Base-by-base conservation (phyloP, 2,888 invertebrate genomes). In the Eremobia ochroleuca region DNA sequence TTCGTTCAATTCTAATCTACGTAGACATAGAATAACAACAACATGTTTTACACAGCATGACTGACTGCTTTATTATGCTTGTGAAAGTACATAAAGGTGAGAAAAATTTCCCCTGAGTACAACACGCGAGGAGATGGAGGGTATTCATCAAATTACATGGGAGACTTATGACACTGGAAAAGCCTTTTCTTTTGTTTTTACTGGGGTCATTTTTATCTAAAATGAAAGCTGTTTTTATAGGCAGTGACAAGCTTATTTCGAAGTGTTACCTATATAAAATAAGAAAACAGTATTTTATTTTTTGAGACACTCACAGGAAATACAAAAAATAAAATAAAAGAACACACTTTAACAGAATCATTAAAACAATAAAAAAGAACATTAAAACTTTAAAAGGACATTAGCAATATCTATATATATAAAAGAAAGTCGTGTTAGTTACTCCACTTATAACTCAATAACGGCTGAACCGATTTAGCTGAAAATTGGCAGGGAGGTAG, bases 21-120 rank as follows among this genome's bases (percentile, higher is more conserved):
- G 15, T 49, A 25, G 15, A 15, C 15, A 9, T 4, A 18, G 15
- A 68, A n/a, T n/a, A 37, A 52, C 11, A 52, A 37, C 5, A 52
- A n/a, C 9, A 43, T 40, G 25, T 21, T 3, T 9, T 31, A 68
- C n/a, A 13, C 25, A 55, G 28, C 21, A 28, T 64, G 43, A 25
- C n/a, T 49, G 4, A 69, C 49, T 79, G 43, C 21, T 79, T 67
- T 46, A 59, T 81, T 76, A 83, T 76, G 58, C 40, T 37, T 71
- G 76, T 62, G 46, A 70, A 65, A 73, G 37, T 72, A 73, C 0
- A 71, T 55, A 31, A 64, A 79, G 70, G 65, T 77, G 72, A 74
- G 84, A 77, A 83, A 76, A 74, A 80, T 58, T 77, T 83, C 73
- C 76, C 83, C 37, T 25, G 73, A 71, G 79, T 4, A 28, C 21